Evolutionary conservation across 2,113 vertebrate genomes (phyloP), one percentile per base, ranked within the genome.

Genomic region (Pterophyllum scalare): DNA sequence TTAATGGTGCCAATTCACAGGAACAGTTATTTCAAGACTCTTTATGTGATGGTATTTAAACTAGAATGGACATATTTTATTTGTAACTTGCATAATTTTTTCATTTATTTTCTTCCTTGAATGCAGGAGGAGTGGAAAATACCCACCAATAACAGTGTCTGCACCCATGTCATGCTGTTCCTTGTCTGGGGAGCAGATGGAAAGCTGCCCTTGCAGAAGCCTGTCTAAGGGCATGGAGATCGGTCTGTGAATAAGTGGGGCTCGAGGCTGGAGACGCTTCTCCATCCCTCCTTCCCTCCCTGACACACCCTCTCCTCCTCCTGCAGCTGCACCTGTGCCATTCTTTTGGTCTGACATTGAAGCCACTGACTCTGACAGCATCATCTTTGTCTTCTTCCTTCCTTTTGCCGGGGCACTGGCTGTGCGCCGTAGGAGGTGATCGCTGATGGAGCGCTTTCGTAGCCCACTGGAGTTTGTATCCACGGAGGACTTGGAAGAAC

Each of bases 331-430:
- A 0, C 92, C 95, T 1, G 87, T 59, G 2, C 94, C 88, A 17
- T 96, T 97, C 88, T 96, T 97, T 10, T 94, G 90, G 3, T 98
- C 97, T 1, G 95, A 89, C 17, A 93, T 86, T 0, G 87, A 93
- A 46, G 91, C 90, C 81, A 90, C 85, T 1, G 95, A 94, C 83
- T 99, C 98, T 12, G 96, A 95, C 40, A 97, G 90, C 8, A 95
- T 94, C 96, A 97, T 97, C 93, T 99, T 99, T 79, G 96, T 98
- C 91, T 99, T 99, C 91, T 98, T 99, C 59, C 98, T 96, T 35
- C 97, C 98, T 82, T 99, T 99, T 56, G 98, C 97, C 0, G 98
- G 98, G 4, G 98, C 98, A 2, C 98, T 99, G 81, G 97, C 98
- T 0, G 98, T 98, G 83, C 98, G 97, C 1, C 98, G 96, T 72